Base-by-base conservation (phyloP, 2,113 vertebrate species). In the Lophius piscatorius region DNA sequence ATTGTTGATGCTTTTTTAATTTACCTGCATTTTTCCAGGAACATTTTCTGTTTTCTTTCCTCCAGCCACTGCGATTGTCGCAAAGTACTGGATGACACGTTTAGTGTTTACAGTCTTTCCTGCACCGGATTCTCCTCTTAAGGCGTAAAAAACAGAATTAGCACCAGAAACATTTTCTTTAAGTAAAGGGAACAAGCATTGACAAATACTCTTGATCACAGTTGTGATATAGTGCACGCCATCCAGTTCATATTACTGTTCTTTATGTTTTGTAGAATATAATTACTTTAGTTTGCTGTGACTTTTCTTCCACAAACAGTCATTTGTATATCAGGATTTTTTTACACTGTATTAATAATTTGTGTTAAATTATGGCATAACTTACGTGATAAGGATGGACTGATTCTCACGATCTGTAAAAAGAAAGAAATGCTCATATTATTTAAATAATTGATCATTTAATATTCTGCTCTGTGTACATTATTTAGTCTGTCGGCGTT, bases 61-160 rank as follows among this genome's bases (percentile, higher is more conserved):
- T 7, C 91, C 90, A 90, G 90, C 82, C 13, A 93, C 93, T 82
- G 95, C 95, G 74, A 97, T 96, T 92, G 94, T 96, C 28, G 95
- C 95, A 88, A 97, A 98, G 80, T 96, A 97, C 90, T 98, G 95
- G 88, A 96, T 97, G 90, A 97, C 95, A 83, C 94, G 92, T 16
- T 97, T 97, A 0, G 94, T 98, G 81, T 98, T 98, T 62, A 97
- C 96, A 83, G 95, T 97, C 92, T 98, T 98, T 74, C 95, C 96
- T 0, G 95, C 96, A 63, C 95, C 95, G 0, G 95, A 97, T 96
- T 98, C 95, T 94, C 95, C 94, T 0, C 95, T 78, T 35, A 13
- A 26, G n/a, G 13, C 1, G 45, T 12, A 65, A 21, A 44, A 39
- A 38, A 28, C 4, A 18, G 1, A 36, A 6, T 67, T 17, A 62